Percentiles rank a stretch among this genome's conserved stretches.
Evolutionary conservation across 2,113 vertebrate species (phyloP).

Genomic region (Sarotherodon lohbergeri): DNA sequence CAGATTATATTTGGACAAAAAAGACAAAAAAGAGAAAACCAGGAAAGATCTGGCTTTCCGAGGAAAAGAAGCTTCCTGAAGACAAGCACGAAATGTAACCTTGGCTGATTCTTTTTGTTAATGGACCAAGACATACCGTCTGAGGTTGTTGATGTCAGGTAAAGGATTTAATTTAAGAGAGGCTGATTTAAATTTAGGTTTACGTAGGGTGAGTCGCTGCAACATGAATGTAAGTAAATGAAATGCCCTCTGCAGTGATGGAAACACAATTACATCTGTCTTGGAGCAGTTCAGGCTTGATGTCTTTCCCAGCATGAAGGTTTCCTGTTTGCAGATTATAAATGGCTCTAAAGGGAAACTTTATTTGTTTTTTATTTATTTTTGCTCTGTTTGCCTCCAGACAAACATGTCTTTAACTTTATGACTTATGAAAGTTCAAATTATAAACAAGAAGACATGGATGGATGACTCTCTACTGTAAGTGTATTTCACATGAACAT

Average conservation of each 20-base stretch:
- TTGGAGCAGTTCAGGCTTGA: not conserved
- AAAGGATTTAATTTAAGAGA: not conserved
- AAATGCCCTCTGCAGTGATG: not conserved
- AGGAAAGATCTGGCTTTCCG: not conserved
- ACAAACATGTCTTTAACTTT: not conserved
- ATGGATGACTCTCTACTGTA: not conserved
- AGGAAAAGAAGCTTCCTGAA: not conserved
- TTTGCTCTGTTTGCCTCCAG: not conserved
- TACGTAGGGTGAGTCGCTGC: fast-evolving
- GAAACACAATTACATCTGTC: not conserved
- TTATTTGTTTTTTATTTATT: not conserved
- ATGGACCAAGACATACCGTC: not conserved
- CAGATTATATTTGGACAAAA: not conserved
- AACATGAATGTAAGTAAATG: not conserved
- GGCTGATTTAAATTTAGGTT: not conserved
- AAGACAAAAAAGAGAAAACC: not conserved
- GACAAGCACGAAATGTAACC: not conserved
- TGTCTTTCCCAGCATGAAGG: slow-evolving; percentile 25
- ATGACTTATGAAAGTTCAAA: not conserved
- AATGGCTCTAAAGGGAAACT: not conserved
- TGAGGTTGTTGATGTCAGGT: not conserved
- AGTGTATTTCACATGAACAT: not conserved
- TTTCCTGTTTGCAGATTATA: not conserved
- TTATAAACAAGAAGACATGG: not conserved
- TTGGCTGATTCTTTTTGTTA: not conserved